Evolutionary conservation across 2,797 vertebrate genomes (phyloP), one percentile per base, ranked within the genome.

Genomic region (Kryptolebias ocellatus): DNA sequence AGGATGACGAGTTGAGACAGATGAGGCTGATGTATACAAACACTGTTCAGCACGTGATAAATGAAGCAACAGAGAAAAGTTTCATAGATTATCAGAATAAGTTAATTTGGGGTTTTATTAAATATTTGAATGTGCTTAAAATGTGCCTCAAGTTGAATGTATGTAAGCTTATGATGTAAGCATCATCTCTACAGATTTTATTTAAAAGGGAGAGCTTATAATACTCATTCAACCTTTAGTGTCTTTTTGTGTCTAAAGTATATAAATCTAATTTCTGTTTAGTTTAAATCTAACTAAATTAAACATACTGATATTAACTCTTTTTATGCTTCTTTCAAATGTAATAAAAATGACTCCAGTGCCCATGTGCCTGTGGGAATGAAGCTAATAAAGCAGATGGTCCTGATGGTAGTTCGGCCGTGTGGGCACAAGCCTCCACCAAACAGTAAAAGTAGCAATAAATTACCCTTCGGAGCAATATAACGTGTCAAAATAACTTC

Each of bases 401-500:
- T 46, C n/a, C 29, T 60, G 14, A 53, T 51, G 59, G 67, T 5
- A 12, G 49, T 24, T 4, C 2, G 17, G 18, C 54, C 6, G 12
- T 58, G 47, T 61, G 51, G 61, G 50, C 61, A 18, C 60, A 69
- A 64, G 60, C 46, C 18, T 62, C 29, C 51, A 55, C 20, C 58
- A 64, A 78, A 65, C 49, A 60, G 15, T 29, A n/a, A 10, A 47
- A 29, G 46, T 42, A 50, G 20, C 65, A 64, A 57, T 76, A 75
- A 64, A 75, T 86, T 54, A 51, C 63, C 7, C 54, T 3, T 45
- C 56, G 29, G 14, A 68, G 52, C 54, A 63, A 61, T 27, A 42
- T 77, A 80, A 78, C 65, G 49, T 81, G 64, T 61, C 74, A 53
- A 79, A 87, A 80, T 79, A 78, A 76, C 74, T 76, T 62, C 72